These are phyloP conservation scores for Coregonus suidteri DNA, from an alignment of 2,797 vertebrate genomes.

Conservation along the genomic window DNA sequence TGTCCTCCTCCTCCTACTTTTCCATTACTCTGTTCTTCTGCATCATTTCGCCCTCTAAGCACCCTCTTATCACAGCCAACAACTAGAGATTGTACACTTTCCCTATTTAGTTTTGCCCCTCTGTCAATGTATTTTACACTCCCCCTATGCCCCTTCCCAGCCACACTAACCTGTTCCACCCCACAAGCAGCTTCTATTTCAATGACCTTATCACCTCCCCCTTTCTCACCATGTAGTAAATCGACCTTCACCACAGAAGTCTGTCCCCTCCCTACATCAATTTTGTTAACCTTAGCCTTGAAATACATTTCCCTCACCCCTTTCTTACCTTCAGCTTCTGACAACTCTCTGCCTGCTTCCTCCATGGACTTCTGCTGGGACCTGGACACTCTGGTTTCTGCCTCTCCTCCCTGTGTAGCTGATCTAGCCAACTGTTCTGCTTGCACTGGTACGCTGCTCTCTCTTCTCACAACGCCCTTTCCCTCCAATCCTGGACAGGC, in stretches of 20 bases:
- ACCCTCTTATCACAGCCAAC: slow-evolving; percentile 18
- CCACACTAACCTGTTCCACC: slow-evolving; percentile 8
- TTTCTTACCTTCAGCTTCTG: slow-evolving; percentile 60
- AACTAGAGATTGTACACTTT: slow-evolving; percentile 2
- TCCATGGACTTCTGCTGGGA: slow-evolving; percentile 48
- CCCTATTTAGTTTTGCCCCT: slow-evolving; percentile 27
- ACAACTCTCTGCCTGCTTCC: slow-evolving; percentile 45
- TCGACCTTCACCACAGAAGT: slow-evolving; percentile 24
- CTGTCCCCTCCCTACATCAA: slow-evolving; percentile 45
- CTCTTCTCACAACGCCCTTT: slow-evolving; percentile 30
- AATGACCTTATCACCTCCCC: slow-evolving; percentile 43
- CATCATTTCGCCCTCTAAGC: slow-evolving; percentile 24
- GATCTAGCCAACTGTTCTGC: slow-evolving; percentile 38
- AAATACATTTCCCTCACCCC: slow-evolving; percentile 74
- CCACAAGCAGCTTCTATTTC: slow-evolving; percentile 48
- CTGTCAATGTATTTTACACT: slow-evolving; percentile 23
- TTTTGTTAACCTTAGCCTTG: slow-evolving; percentile 58
- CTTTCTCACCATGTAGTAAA: slow-evolving; percentile 31
- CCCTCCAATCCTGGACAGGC: slow-evolving; percentile 28
- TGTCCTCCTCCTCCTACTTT: slow-evolving; percentile 25
- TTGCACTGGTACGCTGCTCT: slow-evolving; percentile 34
- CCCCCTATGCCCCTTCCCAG: slow-evolving; percentile 17
- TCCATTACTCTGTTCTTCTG: slow-evolving; percentile 15
- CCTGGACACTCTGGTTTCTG: slow-evolving; percentile 50
- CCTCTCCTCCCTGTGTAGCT: slow-evolving; percentile 23